Base-by-base conservation (phyloP, 1,140 invertebrate species). In the Melipona quadrifasciata region DNA sequence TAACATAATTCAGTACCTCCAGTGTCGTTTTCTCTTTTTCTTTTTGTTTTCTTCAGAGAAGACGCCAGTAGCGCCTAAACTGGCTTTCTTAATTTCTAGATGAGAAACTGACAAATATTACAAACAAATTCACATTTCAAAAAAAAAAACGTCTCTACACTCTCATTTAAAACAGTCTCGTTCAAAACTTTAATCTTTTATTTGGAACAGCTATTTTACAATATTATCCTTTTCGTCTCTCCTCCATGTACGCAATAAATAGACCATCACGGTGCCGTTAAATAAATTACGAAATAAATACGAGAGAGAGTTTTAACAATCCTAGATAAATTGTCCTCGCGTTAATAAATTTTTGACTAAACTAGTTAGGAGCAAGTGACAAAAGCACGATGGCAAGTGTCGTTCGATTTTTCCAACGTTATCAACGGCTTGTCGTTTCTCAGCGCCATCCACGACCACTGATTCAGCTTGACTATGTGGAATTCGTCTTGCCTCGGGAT, bases 391-490 rank as follows among this genome's bases (percentile, higher is more conserved):
- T 93, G 77, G 64, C 93, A 94, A 5, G 65, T 47, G 14, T 68
- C 67, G 12, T 80, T 39, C 2, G 92, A 70, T 65, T 53, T 70
- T 0, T 80, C 58, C 57, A 93, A 85, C 31, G 55, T 88, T 61
- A 92, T 85, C 11, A 93, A 51, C 6, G 91, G 89, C 31, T 75
- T 84, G 39, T 93, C 80, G 0, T 82, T 4, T 2, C 88, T 90
- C 89, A 93, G 81, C 0, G 67, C 70, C 17, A 93, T 58, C 88
- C 89, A 91, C 10, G 65, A 80, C 12, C 73, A 6, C 0, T 65
- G 0, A 74, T 93, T 93, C 11, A 93, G 12, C 80, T 76, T 86
- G 24, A 94, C 74, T 57, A 91, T 85, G 39, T 90, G 92, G 61
- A 93, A 94, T 31, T 90, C 68, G 51, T 93, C 89, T 5, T 24